Evolutionary conservation across 2,113 vertebrate species (phyloP), one percentile per base, ranked within the genome.

Genomic region (Cynocephalus volans): DNA sequence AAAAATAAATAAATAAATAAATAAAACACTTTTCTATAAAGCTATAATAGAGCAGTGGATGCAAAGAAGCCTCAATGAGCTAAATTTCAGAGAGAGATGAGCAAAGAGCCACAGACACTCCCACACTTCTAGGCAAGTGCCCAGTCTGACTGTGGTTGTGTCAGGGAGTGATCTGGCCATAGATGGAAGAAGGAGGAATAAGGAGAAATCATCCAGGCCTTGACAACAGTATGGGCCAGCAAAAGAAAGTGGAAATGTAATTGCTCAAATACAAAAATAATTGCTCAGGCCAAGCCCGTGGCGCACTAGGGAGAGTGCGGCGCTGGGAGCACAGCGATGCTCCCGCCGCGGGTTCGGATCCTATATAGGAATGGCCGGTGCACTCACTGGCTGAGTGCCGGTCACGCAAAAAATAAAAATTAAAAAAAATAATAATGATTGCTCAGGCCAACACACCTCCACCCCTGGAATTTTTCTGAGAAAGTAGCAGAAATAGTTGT

Each of bases 71-170:
- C 1, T 69, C 80, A 87, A 88, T 65, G 91, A 94, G 48, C 82
- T 89, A 77, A 89, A 58, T 67, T 96, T 21, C 56, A 93, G 67
- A 96, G 52, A 76, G 60, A 81, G 18, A 88, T 19, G 3, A 93
- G 18, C 82, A 54, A 80, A 82, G 36, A 64, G 36, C 67, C 23
- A 17, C 48, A 73, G 72, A 88, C 8, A 70, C 13, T 56, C 77
- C 48, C n/a, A 64, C 31, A 17, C 36, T 36, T 26, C 21, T 11
- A n/a, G 15, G 50, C 65, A 86, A 87, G 52, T 11, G 5, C 58
- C 62, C 80, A 83, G 26, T 23, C 62, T 52, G 26, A 77, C 18
- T 21, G 21, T 41, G 23, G 21, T n/a, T 17, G 4, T 8, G 8
- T 54, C 52, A 26, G 73, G 33, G 11, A 65, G n/a, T 72, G 73